Percentiles rank a stretch among this genome's conserved stretches.
phyloP scores from a whole-genome alignment of 1,140 invertebrate genomes.

The Yoshiicerus persimilis region DNA sequence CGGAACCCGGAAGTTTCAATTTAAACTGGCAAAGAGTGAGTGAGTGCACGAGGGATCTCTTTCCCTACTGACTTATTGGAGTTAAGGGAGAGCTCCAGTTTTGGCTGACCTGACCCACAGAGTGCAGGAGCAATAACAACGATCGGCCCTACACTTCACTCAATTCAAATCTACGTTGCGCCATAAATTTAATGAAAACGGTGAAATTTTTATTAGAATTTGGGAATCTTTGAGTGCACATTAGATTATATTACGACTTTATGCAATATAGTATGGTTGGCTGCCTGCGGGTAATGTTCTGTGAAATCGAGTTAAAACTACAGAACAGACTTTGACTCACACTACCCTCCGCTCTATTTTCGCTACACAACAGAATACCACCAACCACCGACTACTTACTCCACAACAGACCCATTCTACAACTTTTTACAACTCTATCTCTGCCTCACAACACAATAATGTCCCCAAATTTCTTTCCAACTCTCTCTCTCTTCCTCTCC shows the following conservation, averaged over 20 bases:
- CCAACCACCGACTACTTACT: background rate
- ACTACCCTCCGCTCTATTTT: background rate
- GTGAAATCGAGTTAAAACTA: slow-evolving; percentile 48
- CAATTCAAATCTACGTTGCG: background rate
- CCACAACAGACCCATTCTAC: background rate
- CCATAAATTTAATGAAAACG: slow-evolving; percentile 31
- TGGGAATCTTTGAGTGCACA: slow-evolving; percentile 13
- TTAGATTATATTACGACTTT: slow-evolving; percentile 14
- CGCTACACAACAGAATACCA: background rate
- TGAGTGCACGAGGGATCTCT: background rate
- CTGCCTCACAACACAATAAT: background rate
- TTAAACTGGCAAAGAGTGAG: background rate
- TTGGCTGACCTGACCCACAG: background rate
- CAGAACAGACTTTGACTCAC: background rate
- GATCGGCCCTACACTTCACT: background rate
- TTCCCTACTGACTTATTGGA: background rate
- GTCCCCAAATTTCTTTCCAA: background rate
- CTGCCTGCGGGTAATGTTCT: slow-evolving; percentile 39
- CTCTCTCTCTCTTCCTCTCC: background rate
- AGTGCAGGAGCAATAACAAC: background rate
- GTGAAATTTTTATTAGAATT: slow-evolving; percentile 33
- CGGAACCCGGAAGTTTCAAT: background rate
- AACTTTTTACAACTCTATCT: background rate
- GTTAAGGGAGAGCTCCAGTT: background rate
- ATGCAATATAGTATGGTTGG: slow-evolving; percentile 39